phyloP scores from a whole-genome alignment of 2,113 vertebrate genomes.

The Eulemur rufifrons region DNA sequence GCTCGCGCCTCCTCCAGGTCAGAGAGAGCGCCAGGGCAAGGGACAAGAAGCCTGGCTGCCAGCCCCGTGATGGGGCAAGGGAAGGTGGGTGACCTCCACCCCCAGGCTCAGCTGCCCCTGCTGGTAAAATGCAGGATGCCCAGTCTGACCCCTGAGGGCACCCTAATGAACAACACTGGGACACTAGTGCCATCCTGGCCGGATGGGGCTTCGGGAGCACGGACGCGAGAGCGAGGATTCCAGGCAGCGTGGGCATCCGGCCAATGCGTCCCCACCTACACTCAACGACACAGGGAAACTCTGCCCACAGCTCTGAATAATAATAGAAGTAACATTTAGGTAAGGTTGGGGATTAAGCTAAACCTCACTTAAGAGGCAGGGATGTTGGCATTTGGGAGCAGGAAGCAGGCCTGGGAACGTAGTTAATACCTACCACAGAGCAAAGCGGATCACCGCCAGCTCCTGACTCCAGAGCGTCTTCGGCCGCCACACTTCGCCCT shows the following conservation, averaged over 20 bases:
- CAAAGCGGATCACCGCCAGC: conserved; percentile 66
- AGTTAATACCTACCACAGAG: conserved; percentile 73
- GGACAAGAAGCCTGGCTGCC: background rate
- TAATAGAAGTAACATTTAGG: conserved; percentile 71
- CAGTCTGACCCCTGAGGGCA: background rate
- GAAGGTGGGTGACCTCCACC: background rate
- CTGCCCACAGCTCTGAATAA: conserved; percentile 55
- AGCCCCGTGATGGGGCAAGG: background rate
- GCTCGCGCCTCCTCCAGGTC: background rate
- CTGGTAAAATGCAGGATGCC: background rate
- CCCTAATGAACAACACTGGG: background rate
- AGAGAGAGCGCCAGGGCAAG: background rate
- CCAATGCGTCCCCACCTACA: background rate
- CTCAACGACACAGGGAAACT: background rate
- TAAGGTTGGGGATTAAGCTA: conserved; percentile 71
- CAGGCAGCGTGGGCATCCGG: background rate
- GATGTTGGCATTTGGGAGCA: conserved; percentile 74
- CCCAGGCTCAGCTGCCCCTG: background rate
- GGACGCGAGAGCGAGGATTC: background rate
- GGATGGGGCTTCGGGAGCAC: background rate
- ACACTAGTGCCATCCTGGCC: background rate
- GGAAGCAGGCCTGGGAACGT: conserved; percentile 61
- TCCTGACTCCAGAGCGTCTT: conserved; percentile 43
- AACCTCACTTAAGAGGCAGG: conserved; percentile 74
- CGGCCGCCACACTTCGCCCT: background rate